Evolutionary conservation across 1,140 invertebrate species (phyloP).

Genomic region (Ips nitidus): DNA sequence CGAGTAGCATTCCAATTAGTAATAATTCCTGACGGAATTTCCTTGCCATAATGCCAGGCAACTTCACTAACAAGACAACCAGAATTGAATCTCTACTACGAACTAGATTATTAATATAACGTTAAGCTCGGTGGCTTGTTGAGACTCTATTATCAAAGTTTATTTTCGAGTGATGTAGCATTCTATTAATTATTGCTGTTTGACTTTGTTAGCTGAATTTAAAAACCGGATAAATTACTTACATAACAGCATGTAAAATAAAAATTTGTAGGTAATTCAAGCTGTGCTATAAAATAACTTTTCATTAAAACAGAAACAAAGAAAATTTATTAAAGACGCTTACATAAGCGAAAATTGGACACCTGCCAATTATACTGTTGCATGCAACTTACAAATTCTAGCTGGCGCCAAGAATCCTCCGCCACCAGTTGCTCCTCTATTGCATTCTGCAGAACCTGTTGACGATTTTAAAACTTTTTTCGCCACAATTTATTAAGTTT

Average conservation of each 20-base stretch:
- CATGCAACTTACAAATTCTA: slow-evolving; percentile 39
- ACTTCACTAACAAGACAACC: slow-evolving; percentile 17
- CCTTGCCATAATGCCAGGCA: slow-evolving; percentile 2
- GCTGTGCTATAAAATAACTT: background rate
- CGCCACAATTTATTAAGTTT: too few relatives aligned
- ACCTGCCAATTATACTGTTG: slow-evolving; percentile 51
- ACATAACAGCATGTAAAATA: too few relatives aligned
- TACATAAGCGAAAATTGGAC: slow-evolving; percentile 39
- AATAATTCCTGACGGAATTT: slow-evolving; percentile 3
- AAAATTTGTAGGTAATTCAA: background rate
- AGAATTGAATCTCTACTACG: slow-evolving; percentile 16
- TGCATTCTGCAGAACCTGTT: slow-evolving; percentile 40
- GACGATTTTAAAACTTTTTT: slow-evolving; percentile 22
- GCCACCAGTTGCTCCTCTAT: slow-evolving; percentile 47
- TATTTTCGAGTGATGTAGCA: slow-evolving; percentile 2
- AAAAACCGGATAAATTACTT: too few relatives aligned
- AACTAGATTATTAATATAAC: slow-evolving; percentile 17
- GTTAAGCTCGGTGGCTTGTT: slow-evolving; percentile 8
- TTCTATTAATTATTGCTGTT: background rate
- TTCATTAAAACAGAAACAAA: background rate
- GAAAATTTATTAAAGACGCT: slow-evolving; percentile 9
- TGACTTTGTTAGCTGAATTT: too few relatives aligned
- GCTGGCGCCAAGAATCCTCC: slow-evolving; percentile 44
- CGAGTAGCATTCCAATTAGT: slow-evolving; percentile 8
- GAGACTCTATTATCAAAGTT: slow-evolving; percentile 9